Conservation (phyloP, 2,888 invertebrate species). For the Matsumyia berberina region DNA sequence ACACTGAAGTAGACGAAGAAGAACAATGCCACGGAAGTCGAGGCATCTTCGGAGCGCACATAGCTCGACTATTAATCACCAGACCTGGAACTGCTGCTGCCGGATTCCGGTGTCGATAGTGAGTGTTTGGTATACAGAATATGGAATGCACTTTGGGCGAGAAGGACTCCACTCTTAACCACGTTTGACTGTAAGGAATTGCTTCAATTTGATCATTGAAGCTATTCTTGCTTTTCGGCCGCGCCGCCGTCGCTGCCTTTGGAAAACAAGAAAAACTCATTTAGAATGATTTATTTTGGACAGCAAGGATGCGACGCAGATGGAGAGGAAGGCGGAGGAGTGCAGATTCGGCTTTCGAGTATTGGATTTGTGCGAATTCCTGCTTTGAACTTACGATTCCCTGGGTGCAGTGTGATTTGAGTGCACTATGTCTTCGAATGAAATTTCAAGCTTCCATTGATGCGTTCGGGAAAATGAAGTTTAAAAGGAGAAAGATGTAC, state of each 20-base stretch:
- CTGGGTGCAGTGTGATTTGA: conserved; percentile 24
- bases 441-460: conserved; percentile 60
- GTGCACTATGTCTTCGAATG: conserved; percentile 26
- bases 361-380: conserved; percentile 38
- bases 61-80: conserved; percentile 70
- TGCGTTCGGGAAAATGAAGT: conserved; percentile 53
- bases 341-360: not conserved
- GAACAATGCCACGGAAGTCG: conserved; percentile 55
- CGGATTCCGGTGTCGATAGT: conserved; percentile 50
- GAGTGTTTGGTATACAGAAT: conserved; percentile 24
- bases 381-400: conserved; percentile 31
- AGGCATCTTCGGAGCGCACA: conserved; percentile 44
- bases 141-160: conserved; percentile 62
- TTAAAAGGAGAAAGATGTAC: conserved; percentile 20
- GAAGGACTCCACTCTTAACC: conserved; percentile 47
- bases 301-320: not conserved
- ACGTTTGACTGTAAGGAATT: conserved; percentile 72
- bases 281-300: conserved; percentile 69
- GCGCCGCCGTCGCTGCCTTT: not conserved
- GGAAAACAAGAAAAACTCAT: conserved; percentile 70
- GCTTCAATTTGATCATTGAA: conserved; percentile 51
- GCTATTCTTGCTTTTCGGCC: conserved; percentile 25
- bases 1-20: not conserved
- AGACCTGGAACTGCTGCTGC: conserved; percentile 23
- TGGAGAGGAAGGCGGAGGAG: not conserved